Conservation (phyloP, 35 echinoderm and acorn worm genomes). For the Lytechinus variegatus region DNA sequence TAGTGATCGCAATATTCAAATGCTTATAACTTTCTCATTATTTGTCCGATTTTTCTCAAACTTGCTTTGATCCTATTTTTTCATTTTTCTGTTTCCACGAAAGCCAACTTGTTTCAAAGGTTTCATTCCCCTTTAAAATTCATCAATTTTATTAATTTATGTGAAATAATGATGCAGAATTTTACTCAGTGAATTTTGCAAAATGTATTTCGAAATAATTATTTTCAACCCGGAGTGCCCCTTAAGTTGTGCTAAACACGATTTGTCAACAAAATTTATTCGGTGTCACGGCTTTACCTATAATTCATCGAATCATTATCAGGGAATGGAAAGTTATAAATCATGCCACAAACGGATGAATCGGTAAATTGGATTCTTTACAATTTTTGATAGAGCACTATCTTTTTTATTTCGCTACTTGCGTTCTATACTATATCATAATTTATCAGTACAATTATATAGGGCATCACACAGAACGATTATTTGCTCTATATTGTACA, state of each 20-base stretch:
- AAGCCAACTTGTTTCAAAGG: too few relatives aligned
- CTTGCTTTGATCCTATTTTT: too few relatives aligned
- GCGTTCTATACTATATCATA: not conserved
- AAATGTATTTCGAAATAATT: too few relatives aligned
- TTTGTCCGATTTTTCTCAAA: too few relatives aligned
- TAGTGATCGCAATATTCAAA: too few relatives aligned
- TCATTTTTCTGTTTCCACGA: too few relatives aligned
- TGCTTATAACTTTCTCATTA: too few relatives aligned
- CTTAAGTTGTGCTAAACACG: not conserved
- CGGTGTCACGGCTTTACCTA: not conserved
- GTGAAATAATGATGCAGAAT: too few relatives aligned
- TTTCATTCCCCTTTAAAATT: too few relatives aligned
- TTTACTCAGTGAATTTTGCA: too few relatives aligned
- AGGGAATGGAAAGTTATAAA: not conserved
- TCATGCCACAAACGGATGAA: not conserved
- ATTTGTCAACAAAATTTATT: not conserved
- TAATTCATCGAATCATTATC: not conserved
- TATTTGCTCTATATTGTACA: not conserved
- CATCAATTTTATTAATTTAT: too few relatives aligned
- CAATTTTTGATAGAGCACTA: not conserved
- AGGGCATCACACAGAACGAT: not conserved
- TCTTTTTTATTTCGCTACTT: not conserved
- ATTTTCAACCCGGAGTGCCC: too few relatives aligned
- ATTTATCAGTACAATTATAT: conserved; percentile 1
- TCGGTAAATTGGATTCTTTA: not conserved